Evolutionary conservation across 2,888 invertebrate species (phyloP).

Genomic region (Conomelus anceps): DNA sequence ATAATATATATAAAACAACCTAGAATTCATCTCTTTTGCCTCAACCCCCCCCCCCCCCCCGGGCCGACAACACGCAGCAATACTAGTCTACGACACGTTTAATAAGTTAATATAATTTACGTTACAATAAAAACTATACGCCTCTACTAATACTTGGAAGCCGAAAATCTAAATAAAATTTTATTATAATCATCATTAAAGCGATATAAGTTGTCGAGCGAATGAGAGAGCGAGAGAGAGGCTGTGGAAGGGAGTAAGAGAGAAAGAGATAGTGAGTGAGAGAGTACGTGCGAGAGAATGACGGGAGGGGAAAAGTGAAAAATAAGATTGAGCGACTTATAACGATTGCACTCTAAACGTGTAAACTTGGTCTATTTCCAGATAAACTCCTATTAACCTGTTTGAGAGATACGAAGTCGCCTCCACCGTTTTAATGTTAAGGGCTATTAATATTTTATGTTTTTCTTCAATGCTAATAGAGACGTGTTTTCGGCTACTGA

Average conservation of each 20-base stretch:
- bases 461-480: background rate
- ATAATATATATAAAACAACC: background rate
- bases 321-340: background rate
- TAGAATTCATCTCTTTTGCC: background rate
- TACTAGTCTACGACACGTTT: background rate
- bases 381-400: background rate
- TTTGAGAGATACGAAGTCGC: background rate
- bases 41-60: no score
- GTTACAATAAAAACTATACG: background rate
- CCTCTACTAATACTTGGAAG: background rate
- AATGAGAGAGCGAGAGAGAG: no score
- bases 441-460: background rate
- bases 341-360: background rate
- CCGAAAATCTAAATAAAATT: background rate
- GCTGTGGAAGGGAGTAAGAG: background rate
- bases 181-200: background rate
- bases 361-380: background rate
- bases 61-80: background rate
- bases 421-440: background rate
- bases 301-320: background rate
- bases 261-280: conserved; percentile 1
- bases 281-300: conserved; percentile 2
- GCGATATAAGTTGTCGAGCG: background rate
- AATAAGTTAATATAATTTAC: background rate
- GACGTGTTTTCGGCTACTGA: background rate